Percentiles rank a stretch among this genome's conserved stretches.
These are phyloP conservation scores for Euwallacea fornicatus DNA, from an alignment of 1,140 invertebrate genomes.

Conservation along the genomic window DNA sequence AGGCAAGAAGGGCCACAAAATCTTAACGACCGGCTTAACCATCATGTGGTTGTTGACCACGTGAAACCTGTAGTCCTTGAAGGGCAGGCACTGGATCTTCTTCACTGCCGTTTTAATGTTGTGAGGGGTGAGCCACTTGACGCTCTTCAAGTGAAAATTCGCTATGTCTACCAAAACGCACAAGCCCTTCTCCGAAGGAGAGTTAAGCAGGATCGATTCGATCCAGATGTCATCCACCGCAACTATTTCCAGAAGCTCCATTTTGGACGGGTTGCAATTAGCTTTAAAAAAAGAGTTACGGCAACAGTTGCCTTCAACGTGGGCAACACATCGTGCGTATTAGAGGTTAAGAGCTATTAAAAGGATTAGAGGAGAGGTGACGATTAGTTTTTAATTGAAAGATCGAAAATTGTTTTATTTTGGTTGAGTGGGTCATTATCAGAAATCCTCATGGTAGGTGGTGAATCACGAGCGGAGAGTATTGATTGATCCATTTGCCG, in stretches of 20 bases:
- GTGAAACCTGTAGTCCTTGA: conserved; percentile 47
- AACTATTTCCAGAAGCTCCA: conserved; percentile 34
- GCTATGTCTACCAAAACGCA: conserved; percentile 52
- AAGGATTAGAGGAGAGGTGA: too few relatives aligned
- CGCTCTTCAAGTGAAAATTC: conserved; percentile 46
- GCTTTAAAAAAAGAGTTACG: conserved; percentile 20
- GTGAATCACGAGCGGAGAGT: too few relatives aligned
- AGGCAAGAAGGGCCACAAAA: conserved; percentile 48
- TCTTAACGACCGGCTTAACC: conserved; percentile 40
- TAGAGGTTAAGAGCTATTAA: background rate
- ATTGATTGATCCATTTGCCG: too few relatives aligned
- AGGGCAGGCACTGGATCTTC: conserved; percentile 46
- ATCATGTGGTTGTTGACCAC: conserved; percentile 45
- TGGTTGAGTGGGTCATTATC: too few relatives aligned
- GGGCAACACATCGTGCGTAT: background rate
- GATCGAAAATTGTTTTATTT: too few relatives aligned
- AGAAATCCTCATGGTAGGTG: too few relatives aligned
- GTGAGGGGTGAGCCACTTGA: conserved; percentile 50
- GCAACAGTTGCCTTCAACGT: background rate
- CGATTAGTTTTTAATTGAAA: too few relatives aligned
- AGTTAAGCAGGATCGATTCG: conserved; percentile 29
- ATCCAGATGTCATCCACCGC: conserved; percentile 38
- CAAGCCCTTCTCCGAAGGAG: conserved; percentile 46
- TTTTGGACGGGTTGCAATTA: conserved; percentile 35
- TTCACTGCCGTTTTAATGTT: conserved; percentile 46